Percentiles rank a stretch among this genome's conserved stretches.
Conservation (phyloP, 2,888 invertebrate genomes). For the Urechis unicinctus region DNA sequence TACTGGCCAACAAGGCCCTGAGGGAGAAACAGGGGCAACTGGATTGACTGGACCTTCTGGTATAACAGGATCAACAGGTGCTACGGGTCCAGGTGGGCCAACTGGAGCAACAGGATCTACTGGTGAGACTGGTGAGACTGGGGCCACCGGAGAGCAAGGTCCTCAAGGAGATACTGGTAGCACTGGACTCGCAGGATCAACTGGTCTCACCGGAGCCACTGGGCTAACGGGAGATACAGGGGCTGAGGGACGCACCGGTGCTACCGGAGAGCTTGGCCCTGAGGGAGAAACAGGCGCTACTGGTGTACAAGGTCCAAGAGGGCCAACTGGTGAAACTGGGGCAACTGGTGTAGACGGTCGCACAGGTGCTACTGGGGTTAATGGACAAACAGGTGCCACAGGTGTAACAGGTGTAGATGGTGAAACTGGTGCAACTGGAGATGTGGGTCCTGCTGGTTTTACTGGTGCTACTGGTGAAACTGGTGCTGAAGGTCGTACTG, state of each 20-base stretch:
- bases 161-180: background rate
- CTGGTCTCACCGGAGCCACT: background rate
- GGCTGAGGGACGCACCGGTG: constrained; percentile 7
- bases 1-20: constrained; percentile 11
- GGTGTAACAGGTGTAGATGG: constrained; percentile 2
- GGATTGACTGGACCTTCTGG: constrained; percentile 9
- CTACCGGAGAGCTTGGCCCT: constrained; percentile 9
- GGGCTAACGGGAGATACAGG: constrained; percentile 7
- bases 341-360: constrained; percentile 11
- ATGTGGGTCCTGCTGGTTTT: background rate
- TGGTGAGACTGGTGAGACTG: background rate
- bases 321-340: constrained; percentile 14
- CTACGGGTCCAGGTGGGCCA: constrained; percentile 19
- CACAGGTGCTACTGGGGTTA: constrained; percentile 9
- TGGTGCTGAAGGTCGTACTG: background rate
- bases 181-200: background rate
- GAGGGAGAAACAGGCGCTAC: constrained; percentile 5
- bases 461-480: background rate
- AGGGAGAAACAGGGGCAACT: constrained; percentile 3
- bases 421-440: background rate
- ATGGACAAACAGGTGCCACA: constrained; percentile 7
- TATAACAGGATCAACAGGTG: constrained; percentile 57
- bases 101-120: constrained; percentile 1
- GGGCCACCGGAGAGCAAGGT: background rate
- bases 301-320: constrained; percentile 5